phyloP scores from a whole-genome alignment of 2,113 vertebrate genomes.

The Tapirus terrestris region DNA sequence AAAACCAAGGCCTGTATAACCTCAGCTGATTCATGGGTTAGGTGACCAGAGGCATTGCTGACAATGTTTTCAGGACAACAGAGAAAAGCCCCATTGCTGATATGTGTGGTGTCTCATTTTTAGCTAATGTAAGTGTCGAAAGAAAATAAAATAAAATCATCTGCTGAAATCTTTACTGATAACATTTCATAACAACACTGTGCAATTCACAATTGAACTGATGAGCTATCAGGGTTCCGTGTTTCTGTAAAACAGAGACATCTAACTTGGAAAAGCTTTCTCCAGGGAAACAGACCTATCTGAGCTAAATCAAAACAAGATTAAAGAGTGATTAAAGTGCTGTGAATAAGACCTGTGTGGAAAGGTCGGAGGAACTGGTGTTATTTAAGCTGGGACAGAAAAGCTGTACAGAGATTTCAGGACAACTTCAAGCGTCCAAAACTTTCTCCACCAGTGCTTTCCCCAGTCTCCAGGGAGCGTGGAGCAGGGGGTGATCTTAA shows the following conservation, averaged over 20 bases:
- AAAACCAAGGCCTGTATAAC: not conserved
- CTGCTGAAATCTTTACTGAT: constrained; percentile 84
- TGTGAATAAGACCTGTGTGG: constrained; percentile 49
- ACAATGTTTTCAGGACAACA: not conserved
- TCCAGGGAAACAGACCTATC: constrained; percentile 86
- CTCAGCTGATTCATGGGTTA: not conserved
- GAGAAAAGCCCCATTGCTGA: not conserved
- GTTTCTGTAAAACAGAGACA: constrained; percentile 84
- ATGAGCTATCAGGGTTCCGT: constrained; percentile 80
- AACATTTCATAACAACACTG: constrained; percentile 74
- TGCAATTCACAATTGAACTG: constrained; percentile 82
- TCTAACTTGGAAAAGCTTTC: constrained; percentile 83
- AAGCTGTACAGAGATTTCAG: constrained; percentile 52
- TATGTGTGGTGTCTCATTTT: constrained; percentile 12
- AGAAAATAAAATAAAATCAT: constrained; percentile 77
- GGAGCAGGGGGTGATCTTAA: constrained; percentile 11
- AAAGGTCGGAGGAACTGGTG: constrained; percentile 42
- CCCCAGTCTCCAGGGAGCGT: not conserved
- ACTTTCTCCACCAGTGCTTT: not conserved
- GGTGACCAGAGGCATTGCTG: not conserved
- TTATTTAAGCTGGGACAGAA: constrained; percentile 63
- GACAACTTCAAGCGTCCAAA: constrained; percentile 21
- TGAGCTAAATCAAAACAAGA: constrained; percentile 81
- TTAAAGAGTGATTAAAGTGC: constrained; percentile 76
- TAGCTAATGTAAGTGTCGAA: constrained; percentile 69